Base-by-base conservation (phyloP, 2,113 vertebrate species). In the Brachyhypopomus occidentalis region DNA sequence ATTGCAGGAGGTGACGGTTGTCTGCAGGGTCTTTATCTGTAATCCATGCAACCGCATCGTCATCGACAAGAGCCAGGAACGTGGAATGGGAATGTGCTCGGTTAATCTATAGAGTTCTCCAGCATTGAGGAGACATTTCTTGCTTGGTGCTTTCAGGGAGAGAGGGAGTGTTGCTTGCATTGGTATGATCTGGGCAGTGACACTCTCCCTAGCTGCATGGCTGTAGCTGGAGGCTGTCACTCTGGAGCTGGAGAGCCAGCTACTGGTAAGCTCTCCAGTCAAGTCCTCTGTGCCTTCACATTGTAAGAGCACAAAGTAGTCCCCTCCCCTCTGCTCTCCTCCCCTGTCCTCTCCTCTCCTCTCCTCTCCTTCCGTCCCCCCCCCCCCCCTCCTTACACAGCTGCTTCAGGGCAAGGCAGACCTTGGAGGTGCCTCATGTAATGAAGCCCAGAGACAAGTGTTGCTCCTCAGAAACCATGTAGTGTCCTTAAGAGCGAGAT, bases 401-500 rank as follows among this genome's bases (percentile, higher is more conserved):
- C 72, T 72, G 82, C 79, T 84, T 78, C 78, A 78, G 85, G 66
- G 75, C 52, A 72, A 84, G 75, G 66, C 27, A 77, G 80, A 84
- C 79, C 81, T 86, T 62, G 7, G 45, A 83, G 78, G 84, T 76
- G 66, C 25, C 71, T 69, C 76, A 16, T 74, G 82, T 84, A 85
- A 84, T 80, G 45, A 77, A 81, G 58, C 36, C 60, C 30, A 60
- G 58, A 83, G 75, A 86, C 72, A 80, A 71, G 76, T 79, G 77
- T 81, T 82, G 62, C 48, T 58, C 59, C 78, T 88, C 27, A 67
- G 73, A 77, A 81, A 45, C 34, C 0, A 34, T 64, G 27, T 67
- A 78, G 79, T 85, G 83, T 83, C 87, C 87, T 86, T 85, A 85
- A 89, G 81, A 83, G 70, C 48, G 83, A 63, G 70, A 56, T 78